phyloP scores from a whole-genome alignment of 2,888 invertebrate genomes.

The Aleiodes testaceus region DNA sequence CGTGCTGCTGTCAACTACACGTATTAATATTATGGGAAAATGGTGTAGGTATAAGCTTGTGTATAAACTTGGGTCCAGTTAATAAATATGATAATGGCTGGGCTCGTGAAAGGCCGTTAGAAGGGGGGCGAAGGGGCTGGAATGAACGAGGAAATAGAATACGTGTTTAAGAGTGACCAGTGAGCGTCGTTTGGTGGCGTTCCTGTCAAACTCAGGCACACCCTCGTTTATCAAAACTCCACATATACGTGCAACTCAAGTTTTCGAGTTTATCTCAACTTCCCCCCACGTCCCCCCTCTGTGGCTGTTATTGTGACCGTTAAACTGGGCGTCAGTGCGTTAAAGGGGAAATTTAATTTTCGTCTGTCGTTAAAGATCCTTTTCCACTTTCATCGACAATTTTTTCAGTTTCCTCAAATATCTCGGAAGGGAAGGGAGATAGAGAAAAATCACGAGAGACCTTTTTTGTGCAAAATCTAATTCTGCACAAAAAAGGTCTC shows the following conservation, averaged over 20 bases:
- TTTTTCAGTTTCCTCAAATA: no score
- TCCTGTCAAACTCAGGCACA: constrained; percentile 70
- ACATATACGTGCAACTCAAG: constrained; percentile 44
- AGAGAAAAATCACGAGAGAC: no score
- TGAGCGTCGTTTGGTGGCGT: constrained; percentile 55
- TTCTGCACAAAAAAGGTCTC: no score
- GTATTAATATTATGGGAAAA: constrained; percentile 70
- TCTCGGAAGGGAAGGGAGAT: no score
- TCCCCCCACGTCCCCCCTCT: not conserved
- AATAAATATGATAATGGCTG: constrained; percentile 73
- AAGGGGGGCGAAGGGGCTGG: constrained; percentile 50
- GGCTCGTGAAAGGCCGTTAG: constrained; percentile 44
- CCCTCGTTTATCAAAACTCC: constrained; percentile 66
- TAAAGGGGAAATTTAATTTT: not conserved
- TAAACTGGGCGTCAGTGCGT: constrained; percentile 52
- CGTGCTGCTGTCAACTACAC: constrained; percentile 72
- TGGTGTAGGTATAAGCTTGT: constrained; percentile 69
- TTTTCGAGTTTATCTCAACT: constrained; percentile 38
- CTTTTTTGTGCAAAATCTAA: no score
- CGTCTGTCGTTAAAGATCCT: no score
- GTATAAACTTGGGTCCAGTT: constrained; percentile 62
- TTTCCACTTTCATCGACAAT: no score
- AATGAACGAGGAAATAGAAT: constrained; percentile 53
- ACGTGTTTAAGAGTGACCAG: constrained; percentile 72
- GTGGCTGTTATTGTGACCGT: constrained; percentile 48